A percentile compares a stretch with the other conserved stretches of the same genome.
Evolutionary conservation across 2,113 vertebrate species (phyloP).

Genomic region (Gopherus flavomarginatus): DNA sequence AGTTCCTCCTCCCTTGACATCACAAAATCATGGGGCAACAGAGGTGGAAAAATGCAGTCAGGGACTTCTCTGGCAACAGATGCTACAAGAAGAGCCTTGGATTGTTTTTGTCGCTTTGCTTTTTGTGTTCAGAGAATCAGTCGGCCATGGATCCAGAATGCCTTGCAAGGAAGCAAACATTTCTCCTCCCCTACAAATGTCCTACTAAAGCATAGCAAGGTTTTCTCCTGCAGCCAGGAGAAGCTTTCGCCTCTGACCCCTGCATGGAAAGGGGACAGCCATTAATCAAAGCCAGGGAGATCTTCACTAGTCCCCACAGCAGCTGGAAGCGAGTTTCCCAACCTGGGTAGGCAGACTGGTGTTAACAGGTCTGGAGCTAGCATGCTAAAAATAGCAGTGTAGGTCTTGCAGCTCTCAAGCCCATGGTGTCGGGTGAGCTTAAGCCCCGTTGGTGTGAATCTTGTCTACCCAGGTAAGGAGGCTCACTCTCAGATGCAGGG

Average conservation of each 20-base stretch:
- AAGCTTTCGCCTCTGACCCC: neutral
- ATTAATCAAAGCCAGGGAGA: fast-evolving
- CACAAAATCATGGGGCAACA: neutral
- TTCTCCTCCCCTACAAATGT: neutral
- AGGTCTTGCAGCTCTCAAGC: neutral
- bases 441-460: no score
- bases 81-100: conserved; percentile 31
- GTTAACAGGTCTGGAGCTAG: neutral
- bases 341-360: neutral
- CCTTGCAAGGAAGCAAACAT: neutral
- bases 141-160: neutral
- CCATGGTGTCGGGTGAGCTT: neutral
- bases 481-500: neutral
- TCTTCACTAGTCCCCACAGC: fast-evolving
- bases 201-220: fast-evolving
- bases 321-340: neutral
- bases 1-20: neutral
- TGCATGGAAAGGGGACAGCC: fast-evolving
- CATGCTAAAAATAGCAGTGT: neutral
- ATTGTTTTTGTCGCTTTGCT: conserved; percentile 50
- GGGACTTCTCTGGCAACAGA: neutral
- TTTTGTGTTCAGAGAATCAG: neutral
- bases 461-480: neutral
- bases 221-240: neutral
- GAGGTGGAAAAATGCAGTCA: conserved; percentile 44